Evolutionary conservation across 2,797 vertebrate species (phyloP).

Genomic region (Sitta carolinensis): DNA sequence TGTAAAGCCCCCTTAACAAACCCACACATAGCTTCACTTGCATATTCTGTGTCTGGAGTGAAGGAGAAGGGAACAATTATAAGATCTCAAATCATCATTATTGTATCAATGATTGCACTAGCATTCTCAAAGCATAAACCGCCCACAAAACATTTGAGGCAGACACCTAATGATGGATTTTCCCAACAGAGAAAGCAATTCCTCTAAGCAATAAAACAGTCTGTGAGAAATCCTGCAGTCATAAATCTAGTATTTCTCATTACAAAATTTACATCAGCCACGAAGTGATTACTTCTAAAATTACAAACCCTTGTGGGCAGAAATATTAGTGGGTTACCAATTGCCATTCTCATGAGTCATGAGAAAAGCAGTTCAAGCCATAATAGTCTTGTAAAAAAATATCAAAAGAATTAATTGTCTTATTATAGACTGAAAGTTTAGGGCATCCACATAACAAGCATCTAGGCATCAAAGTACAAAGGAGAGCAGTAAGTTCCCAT

Average conservation of each 20-base stretch:
- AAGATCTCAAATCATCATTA: conserved; percentile 38
- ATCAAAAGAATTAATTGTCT: conserved; percentile 9
- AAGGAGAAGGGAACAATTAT: conserved; percentile 56
- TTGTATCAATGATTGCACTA: conserved; percentile 54
- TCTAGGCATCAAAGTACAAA: background rate
- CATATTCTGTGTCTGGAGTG: background rate
- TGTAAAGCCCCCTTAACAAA: background rate
- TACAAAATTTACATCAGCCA: conserved; percentile 64
- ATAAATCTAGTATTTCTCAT: conserved; percentile 68
- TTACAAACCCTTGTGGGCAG: conserved; percentile 48
- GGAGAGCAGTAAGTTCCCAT: background rate
- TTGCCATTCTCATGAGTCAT: conserved; percentile 39
- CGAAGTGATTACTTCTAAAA: conserved; percentile 49
- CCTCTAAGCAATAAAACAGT: conserved; percentile 64
- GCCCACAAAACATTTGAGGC: conserved; percentile 36
- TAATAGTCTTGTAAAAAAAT: conserved; percentile 32
- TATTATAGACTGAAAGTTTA: conserved; percentile 17
- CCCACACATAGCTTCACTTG: background rate
- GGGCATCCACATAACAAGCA: background rate
- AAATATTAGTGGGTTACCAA: conserved; percentile 53
- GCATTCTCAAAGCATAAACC: conserved; percentile 51
- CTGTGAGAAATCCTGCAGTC: conserved; percentile 55
- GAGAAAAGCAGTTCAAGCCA: conserved; percentile 30
- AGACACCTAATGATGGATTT: conserved; percentile 61
- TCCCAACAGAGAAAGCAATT: conserved; percentile 62